phyloP scores from a whole-genome alignment of 2,888 invertebrate genomes.

The Macaria notata region DNA sequence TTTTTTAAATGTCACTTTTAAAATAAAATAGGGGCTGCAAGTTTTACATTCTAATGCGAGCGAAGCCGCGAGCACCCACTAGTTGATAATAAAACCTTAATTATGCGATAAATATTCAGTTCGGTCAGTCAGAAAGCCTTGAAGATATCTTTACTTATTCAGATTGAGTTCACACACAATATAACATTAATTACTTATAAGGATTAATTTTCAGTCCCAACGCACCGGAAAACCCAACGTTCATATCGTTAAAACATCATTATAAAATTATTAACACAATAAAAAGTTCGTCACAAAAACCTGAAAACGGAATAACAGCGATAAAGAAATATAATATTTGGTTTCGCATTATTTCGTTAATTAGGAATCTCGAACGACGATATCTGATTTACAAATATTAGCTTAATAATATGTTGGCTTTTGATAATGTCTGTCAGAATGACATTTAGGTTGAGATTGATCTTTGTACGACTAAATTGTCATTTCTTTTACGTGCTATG shows the following conservation, averaged over 20 bases:
- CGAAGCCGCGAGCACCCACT: too few species aligned
- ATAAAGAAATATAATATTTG: slow-evolving; percentile 22
- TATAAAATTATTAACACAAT: slow-evolving; percentile 25
- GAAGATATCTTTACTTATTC: too few species aligned
- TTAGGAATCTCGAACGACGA: slow-evolving; percentile 27
- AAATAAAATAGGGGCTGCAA: too few species aligned
- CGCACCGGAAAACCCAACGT: slow-evolving; percentile 17
- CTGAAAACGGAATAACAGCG: slow-evolving; percentile 22
- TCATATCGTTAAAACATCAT: slow-evolving; percentile 19
- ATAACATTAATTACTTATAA: slow-evolving; percentile 4
- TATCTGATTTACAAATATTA: slow-evolving; percentile 30
- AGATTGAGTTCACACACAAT: neutral
- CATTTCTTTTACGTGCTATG: slow-evolving; percentile 14
- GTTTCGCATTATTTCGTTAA: slow-evolving; percentile 30
- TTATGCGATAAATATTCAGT: too few species aligned
- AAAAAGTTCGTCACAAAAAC: slow-evolving; percentile 24
- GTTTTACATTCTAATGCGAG: too few species aligned
- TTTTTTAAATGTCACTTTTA: too few species aligned
- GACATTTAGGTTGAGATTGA: slow-evolving; percentile 26
- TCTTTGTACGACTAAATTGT: slow-evolving; percentile 15
- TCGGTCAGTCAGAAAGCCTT: too few species aligned
- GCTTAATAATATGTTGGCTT: slow-evolving; percentile 12
- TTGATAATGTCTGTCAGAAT: slow-evolving; percentile 21
- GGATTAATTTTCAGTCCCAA: slow-evolving; percentile 2
- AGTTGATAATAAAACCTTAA: too few species aligned